These are phyloP conservation scores for Drosophila rubida DNA, from an alignment of 2,888 invertebrate genomes.

Conservation along the genomic window DNA sequence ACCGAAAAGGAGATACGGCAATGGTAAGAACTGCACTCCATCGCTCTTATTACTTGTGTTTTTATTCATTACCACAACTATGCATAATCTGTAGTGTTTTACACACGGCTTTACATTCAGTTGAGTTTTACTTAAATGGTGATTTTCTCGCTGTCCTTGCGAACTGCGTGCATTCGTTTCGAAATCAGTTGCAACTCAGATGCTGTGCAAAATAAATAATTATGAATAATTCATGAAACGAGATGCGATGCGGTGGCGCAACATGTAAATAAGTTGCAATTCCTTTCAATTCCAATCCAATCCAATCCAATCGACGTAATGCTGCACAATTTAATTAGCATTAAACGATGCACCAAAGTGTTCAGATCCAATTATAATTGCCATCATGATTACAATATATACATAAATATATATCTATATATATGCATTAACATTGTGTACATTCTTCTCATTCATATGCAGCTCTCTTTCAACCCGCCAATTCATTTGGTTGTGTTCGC, in stretches of 20 bases:
- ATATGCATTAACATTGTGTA: conserved; percentile 23
- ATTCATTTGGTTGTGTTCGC: not conserved
- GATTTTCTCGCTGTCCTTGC: conserved; percentile 26
- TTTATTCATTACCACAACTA: not conserved
- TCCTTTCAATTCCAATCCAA: too few relatives aligned
- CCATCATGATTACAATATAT: conserved; percentile 8
- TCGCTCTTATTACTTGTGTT: not conserved
- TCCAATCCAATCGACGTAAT: conserved; percentile 10
- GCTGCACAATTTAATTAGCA: conserved; percentile 50
- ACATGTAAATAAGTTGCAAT: conserved; percentile 41
- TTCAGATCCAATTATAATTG: conserved; percentile 16
- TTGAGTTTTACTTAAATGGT: conserved; percentile 23
- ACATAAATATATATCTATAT: too few relatives aligned
- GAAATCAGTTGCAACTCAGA: conserved; percentile 5
- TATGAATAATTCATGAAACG: conserved; percentile 31
- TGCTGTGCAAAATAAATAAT: conserved; percentile 27
- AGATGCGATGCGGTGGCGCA: conserved; percentile 19
- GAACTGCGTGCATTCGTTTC: conserved; percentile 22
- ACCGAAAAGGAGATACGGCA: conserved; percentile 95
- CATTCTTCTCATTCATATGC: conserved; percentile 23
- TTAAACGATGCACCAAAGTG: conserved; percentile 35
- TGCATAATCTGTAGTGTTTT: conserved; percentile 20
- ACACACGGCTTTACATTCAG: conserved; percentile 15
- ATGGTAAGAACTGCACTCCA: conserved; percentile 88
- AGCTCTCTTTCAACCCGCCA: not conserved